phyloP scores from a whole-genome alignment of 2,797 vertebrate genomes.

The Pelodytes ibericus region DNA sequence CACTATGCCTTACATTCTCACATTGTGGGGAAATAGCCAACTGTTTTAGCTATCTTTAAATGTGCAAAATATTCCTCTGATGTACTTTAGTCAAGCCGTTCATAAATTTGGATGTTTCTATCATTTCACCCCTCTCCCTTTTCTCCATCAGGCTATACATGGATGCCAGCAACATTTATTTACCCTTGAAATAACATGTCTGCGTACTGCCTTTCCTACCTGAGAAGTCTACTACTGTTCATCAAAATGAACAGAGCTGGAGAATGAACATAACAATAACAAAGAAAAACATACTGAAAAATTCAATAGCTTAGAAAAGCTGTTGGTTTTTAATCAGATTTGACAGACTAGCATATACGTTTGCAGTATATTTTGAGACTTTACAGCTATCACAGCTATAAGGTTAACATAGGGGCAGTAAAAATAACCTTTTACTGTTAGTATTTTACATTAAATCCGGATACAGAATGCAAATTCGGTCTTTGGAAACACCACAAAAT shows the following conservation, averaged over 20 bases:
- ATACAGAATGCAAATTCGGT: too few relatives aligned
- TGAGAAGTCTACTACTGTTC: neutral
- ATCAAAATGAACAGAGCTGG: neutral
- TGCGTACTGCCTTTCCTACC: neutral
- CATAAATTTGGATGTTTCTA: neutral
- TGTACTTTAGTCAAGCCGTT: neutral
- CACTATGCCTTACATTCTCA: too few relatives aligned
- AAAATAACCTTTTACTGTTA: too few relatives aligned
- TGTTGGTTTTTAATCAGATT: too few relatives aligned
- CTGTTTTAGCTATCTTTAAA: neutral
- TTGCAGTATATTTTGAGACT: too few relatives aligned
- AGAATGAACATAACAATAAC: neutral
- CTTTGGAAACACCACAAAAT: neutral
- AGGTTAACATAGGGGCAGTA: too few relatives aligned
- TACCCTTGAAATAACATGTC: slow-evolving; percentile 65
- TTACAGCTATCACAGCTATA: too few relatives aligned
- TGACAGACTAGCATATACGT: too few relatives aligned
- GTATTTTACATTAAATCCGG: too few relatives aligned
- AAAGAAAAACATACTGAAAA: neutral
- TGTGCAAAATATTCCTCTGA: neutral
- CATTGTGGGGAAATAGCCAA: too few relatives aligned
- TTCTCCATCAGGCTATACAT: slow-evolving; percentile 6
- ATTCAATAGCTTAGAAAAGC: neutral
- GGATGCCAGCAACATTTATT: neutral
- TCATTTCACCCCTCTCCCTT: neutral